Conservation (phyloP, 2,113 vertebrate species). For the Tachysurus fulvidraco region DNA sequence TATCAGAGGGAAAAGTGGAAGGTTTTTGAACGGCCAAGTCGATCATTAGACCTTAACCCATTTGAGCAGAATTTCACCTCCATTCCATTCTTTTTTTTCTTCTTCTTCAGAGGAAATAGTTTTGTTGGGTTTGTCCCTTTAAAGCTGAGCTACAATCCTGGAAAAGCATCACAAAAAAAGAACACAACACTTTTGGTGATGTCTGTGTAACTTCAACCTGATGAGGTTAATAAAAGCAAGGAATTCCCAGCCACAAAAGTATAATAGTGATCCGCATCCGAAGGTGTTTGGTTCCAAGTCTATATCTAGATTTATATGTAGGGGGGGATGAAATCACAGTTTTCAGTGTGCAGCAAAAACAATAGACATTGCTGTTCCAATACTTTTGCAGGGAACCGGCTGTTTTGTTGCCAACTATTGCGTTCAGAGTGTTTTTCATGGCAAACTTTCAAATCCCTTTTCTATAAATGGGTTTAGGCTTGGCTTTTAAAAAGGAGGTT, state of each 20-base stretch:
- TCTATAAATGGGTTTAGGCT: background rate
- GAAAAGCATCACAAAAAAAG: background rate
- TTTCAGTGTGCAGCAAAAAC: background rate
- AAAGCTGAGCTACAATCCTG: background rate
- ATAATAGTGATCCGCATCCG: background rate
- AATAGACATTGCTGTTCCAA: background rate
- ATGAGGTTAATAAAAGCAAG: background rate
- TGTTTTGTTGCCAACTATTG: background rate
- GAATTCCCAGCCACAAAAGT: background rate
- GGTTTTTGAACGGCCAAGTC: background rate
- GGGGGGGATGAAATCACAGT: background rate
- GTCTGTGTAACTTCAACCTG: background rate
- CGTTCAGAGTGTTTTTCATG: background rate
- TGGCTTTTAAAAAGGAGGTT: background rate
- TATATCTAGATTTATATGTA: background rate
- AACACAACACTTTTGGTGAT: background rate
- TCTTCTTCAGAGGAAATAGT: background rate
- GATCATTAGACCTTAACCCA: background rate
- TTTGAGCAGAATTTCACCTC: background rate
- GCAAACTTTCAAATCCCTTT: conserved; percentile 1
- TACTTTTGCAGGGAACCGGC: background rate
- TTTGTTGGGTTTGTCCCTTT: background rate
- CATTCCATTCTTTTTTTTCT: no score
- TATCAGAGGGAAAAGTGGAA: background rate
- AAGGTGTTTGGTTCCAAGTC: background rate